Evolutionary conservation across 2,113 vertebrate genomes (phyloP).

Genomic region (Rousettus leschenaultii): DNA sequence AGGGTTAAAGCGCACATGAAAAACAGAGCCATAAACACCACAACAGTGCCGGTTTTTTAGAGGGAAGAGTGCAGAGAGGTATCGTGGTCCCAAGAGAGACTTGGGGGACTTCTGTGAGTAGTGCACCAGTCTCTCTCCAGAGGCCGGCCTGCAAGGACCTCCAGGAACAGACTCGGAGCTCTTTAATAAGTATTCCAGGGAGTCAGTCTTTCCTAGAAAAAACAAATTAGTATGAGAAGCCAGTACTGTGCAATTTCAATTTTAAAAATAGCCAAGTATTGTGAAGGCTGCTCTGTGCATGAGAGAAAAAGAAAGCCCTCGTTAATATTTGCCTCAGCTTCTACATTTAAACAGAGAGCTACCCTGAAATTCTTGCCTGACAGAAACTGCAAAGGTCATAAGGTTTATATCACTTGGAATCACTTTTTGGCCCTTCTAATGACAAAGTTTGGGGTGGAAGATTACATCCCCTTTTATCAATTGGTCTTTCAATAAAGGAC

Average conservation of each 20-base stretch:
- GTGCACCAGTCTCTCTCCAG: not conserved
- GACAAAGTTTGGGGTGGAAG: not conserved
- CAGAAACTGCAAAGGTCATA: not conserved
- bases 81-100: not conserved
- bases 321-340: conserved; percentile 6
- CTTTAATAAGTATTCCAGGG: conserved; percentile 53
- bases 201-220: conserved; percentile 69
- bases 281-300: conserved; percentile 23
- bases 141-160: not conserved
- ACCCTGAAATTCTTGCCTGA: not conserved
- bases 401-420: not conserved
- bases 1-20: not conserved
- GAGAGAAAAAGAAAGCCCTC: conserved; percentile 44
- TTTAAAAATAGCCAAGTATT: conserved; percentile 71
- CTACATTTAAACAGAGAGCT: not conserved
- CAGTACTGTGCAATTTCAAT: conserved; percentile 65
- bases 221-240: conserved; percentile 62
- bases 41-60: not conserved
- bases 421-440: not conserved
- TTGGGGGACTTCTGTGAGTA: not conserved
- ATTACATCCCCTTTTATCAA: conserved; percentile 5
- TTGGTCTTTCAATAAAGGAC: not conserved
- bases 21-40: not conserved
- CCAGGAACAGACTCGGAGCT: conserved; percentile 50
- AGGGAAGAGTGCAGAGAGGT: not conserved